Evolutionary conservation across 2,888 invertebrate species (phyloP).

Genomic region (Cataglyphis cursor): DNA sequence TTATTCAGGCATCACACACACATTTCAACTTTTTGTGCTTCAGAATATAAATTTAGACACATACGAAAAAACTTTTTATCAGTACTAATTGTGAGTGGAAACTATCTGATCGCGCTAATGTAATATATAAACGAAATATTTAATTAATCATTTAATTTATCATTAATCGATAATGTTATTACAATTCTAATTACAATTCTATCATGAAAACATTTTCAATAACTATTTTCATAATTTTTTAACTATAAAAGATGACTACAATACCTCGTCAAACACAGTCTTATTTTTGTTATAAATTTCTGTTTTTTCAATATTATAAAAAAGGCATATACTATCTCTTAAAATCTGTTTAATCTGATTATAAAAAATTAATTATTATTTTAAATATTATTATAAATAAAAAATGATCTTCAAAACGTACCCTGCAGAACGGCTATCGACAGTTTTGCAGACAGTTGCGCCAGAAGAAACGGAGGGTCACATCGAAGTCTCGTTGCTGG

Average conservation of each 20-base stretch:
- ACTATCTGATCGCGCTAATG: neutral
- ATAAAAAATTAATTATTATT: neutral
- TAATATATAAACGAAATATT: neutral
- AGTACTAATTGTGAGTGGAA: neutral
- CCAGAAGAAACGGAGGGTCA: conserved; percentile 32
- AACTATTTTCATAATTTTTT: neutral
- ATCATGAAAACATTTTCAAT: neutral
- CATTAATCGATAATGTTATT: neutral
- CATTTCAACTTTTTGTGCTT: neutral
- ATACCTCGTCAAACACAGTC: neutral
- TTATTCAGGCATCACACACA: conserved; percentile 4
- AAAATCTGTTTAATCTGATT: neutral
- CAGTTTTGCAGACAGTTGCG: conserved; percentile 21
- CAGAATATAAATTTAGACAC: conserved; percentile 7
- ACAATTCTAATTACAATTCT: neutral
- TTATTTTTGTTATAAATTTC: neutral
- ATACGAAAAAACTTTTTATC: neutral
- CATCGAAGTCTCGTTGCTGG: conserved; percentile 37
- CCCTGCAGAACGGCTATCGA: neutral
- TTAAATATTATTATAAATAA: neutral
- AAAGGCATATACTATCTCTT: neutral
- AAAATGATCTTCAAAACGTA: conserved; percentile 3
- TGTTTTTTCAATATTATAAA: neutral
- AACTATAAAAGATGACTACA: neutral
- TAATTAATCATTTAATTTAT: conserved; percentile 10